These are phyloP conservation scores for Chironomus riparius DNA, from an alignment of 2,888 invertebrate genomes.

Conservation along the genomic window DNA sequence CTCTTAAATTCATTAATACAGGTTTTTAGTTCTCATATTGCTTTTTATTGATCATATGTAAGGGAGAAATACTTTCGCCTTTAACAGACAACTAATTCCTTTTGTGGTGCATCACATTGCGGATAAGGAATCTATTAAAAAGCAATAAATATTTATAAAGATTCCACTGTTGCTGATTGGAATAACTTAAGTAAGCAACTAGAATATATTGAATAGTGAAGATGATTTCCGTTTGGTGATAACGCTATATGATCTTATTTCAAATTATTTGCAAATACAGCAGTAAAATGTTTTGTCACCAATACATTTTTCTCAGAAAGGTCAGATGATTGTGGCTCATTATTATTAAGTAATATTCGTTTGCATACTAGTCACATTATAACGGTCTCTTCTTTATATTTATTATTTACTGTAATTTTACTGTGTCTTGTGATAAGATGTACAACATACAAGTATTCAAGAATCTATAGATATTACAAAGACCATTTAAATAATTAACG, in stretches of 20 bases:
- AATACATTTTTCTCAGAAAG: not conserved
- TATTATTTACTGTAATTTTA: not conserved
- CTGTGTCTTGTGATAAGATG: not conserved
- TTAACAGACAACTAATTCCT: not conserved
- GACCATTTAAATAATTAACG: not conserved
- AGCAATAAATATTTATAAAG: conserved; percentile 20
- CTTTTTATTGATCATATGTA: not conserved
- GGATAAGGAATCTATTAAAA: conserved; percentile 6
- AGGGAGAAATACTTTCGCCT: not conserved
- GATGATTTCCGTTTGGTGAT: conserved; percentile 2
- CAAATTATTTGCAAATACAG: not conserved
- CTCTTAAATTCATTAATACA: not conserved
- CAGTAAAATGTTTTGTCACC: not conserved
- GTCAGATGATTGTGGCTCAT: not conserved
- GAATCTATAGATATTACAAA: not conserved
- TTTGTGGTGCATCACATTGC: not conserved
- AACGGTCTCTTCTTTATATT: not conserved
- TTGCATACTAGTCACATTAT: not conserved
- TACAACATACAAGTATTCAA: not conserved
- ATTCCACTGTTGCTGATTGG: not conserved
- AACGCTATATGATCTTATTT: not conserved
- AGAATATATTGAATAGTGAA: not conserved
- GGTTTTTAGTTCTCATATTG: not conserved
- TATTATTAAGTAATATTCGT: not conserved
- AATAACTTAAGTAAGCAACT: not conserved